Evolutionary conservation across 2,797 vertebrate genomes (phyloP).

Genomic region (Synanceia verrucosa): DNA sequence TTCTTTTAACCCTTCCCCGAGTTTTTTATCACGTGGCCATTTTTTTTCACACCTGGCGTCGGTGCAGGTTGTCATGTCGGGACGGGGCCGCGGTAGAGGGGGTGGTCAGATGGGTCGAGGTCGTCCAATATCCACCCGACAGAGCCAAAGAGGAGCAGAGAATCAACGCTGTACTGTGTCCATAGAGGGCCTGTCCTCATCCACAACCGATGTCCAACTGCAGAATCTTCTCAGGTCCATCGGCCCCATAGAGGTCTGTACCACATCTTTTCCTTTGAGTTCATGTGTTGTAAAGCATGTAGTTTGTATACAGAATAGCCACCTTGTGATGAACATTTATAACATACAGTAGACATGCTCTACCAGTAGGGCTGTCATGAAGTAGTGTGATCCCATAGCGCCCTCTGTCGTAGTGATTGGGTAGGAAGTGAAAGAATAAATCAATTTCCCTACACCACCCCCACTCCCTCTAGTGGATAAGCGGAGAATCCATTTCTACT

Average conservation of each 20-base stretch:
- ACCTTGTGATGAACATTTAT: neutral
- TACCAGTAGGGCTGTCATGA: neutral
- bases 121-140: constrained; percentile 87
- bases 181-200: constrained; percentile 96
- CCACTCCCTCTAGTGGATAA: constrained; percentile 57
- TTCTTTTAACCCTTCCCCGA: neutral
- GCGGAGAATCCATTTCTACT: neutral
- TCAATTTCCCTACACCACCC: constrained; percentile 37
- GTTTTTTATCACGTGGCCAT: neutral
- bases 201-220: constrained; percentile 93
- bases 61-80: constrained; percentile 88
- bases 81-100: constrained; percentile 88
- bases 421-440: constrained; percentile 13
- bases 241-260: constrained; percentile 93
- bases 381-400: constrained; percentile 51
- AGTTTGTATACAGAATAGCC: neutral
- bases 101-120: constrained; percentile 57
- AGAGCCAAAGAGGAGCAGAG: constrained; percentile 85
- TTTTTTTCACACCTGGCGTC: constrained; percentile 15
- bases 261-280: neutral
- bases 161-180: constrained; percentile 89
- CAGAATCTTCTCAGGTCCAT: constrained; percentile 95
- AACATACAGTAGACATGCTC: constrained; percentile 2
- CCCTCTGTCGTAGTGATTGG: constrained; percentile 59
- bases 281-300: neutral